Conservation (phyloP, 2,797 vertebrate species). For the Saxicola maurus region DNA sequence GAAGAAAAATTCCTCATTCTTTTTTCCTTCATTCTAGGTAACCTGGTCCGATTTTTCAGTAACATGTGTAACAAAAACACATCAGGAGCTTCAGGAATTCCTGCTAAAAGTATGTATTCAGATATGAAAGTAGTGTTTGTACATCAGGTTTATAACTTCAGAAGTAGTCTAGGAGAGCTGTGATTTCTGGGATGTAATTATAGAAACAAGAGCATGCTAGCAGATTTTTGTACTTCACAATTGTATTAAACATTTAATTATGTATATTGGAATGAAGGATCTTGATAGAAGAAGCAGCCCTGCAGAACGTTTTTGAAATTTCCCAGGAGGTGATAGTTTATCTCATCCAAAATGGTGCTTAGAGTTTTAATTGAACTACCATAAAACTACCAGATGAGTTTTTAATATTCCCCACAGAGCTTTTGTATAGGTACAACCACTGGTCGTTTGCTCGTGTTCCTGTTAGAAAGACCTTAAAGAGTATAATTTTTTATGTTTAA, state of each 20-base stretch:
- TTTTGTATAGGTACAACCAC: not conserved
- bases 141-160: not conserved
- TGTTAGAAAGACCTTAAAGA: not conserved
- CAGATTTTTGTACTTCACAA: not conserved
- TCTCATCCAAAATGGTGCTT: not conserved
- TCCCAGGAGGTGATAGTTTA: not conserved
- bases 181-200: not conserved
- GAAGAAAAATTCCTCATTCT: not conserved
- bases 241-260: not conserved
- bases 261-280: not conserved
- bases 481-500: not conserved
- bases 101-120: constrained; percentile 76
- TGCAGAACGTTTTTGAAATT: not conserved
- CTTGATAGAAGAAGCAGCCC: not conserved
- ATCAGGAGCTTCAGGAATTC: constrained; percentile 81
- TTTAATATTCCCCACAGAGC: not conserved
- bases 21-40: constrained; percentile 65
- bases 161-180: not conserved
- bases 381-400: not conserved
- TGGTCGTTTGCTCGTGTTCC: not conserved
- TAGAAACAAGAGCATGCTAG: not conserved
- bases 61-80: constrained; percentile 79
- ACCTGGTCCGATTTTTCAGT: constrained; percentile 77
- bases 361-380: not conserved
- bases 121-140: not conserved